Evolutionary conservation across 2,797 vertebrate genomes (phyloP), one percentile per base, ranked within the genome.

Genomic region (Cynopterus sphinx): DNA sequence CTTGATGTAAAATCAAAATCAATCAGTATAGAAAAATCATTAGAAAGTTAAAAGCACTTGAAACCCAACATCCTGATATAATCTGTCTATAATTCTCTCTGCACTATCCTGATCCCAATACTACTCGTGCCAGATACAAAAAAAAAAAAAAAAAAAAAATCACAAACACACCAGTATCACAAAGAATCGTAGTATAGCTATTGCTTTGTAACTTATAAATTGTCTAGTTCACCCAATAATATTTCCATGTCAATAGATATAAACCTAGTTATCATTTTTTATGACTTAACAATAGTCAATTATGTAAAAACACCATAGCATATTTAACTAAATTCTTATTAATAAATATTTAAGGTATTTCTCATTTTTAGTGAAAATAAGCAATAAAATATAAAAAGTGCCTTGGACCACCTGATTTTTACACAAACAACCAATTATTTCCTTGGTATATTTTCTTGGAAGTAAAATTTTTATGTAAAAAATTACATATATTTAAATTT

Each of bases 241-340:
- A 53, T 78, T 81, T 90, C 15, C 43, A 49, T 86, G 3, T 86
- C n/a, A 86, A 36, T 51, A 77, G 46, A 55, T 61, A 73, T 31
- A 9, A 36, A 24, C 24, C 9, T 85, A 87, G 39, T 82, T 16
- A 26, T 75, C 10, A 28, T 26, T 89, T 63, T 84, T 78, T 57
- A 65, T 86, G 49, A 78, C 9, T 49, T 57, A 89, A 41, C 49
- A 39, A 65, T 28, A 78, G 13, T 73, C 61, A 82, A n/a, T 68
- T 88, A 46, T 24, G 78, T 88, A 85, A 86, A 67, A 43, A 4
- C 28, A 53, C 19, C 26, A 49, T 41, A 9, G 4, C 8, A 39
- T 96, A 78, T 84, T 91, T 73, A 67, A 9, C 11, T 79, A 92
- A 79, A 39, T 89, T 3, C 41, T 53, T 70, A 91, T 31, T 92